Evolutionary conservation across 2,113 vertebrate genomes (phyloP), one percentile per base, ranked within the genome.

Genomic region (Ranitomeya imitator): DNA sequence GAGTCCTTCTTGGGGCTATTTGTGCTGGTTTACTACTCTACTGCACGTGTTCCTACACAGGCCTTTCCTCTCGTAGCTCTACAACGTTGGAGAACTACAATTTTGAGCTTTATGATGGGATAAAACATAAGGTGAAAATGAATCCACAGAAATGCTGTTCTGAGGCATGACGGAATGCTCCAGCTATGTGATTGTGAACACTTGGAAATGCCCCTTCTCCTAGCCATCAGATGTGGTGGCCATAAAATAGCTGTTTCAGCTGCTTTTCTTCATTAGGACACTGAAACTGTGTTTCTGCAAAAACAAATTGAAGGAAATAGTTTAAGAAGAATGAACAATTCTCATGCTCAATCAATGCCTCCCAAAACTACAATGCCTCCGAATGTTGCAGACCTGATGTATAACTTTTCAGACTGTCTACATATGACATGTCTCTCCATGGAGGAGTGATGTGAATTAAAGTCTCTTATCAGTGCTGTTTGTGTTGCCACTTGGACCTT

Each of bases 121-220:
- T 99, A 93, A 99, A 99, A 94, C 97, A 99, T 94, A 99, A 99
- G 91, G 98, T 99, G 89, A 99, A 99, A 95, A 97, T 98, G 91
- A 99, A 99, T 93, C 98, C 99, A 93, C 98, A 99, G 94, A 97
- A 97, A 92, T 99, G 98, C 93, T 99, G 98, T 94, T 99, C 98
- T 0, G 98, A 99, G 91, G 97, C 98, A 7, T 99, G 96, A 98
- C 5, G 4, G 90, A 92, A 91, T 90, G 60, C 84, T 59, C 89
- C 82, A 31, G 52, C 13, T 89, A 90, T 85, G 23, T 91, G 88
- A 37, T 91, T 87, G 79, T 92, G 85, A 87, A 93, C 69, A 2
- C 90, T 90, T 93, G 90, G 89, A 3, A n/a, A 90, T 89, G 87
- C 90, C 90, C 90, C 65, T 84, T 67, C 52, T 63, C 31, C 45